Base-by-base conservation (phyloP, 2,888 invertebrate genomes). In the Epistrophella euchroma region DNA sequence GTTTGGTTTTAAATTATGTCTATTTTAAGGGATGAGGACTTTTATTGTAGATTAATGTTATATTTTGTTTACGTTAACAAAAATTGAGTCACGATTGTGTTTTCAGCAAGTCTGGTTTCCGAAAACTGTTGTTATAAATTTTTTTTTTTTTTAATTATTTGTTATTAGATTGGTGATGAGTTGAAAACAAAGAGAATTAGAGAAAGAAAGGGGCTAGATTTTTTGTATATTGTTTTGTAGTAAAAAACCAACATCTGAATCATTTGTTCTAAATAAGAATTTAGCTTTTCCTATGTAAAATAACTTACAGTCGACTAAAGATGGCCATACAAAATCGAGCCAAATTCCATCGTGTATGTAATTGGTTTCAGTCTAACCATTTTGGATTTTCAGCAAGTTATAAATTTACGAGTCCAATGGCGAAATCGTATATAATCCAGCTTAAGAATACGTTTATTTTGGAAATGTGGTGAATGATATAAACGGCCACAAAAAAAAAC, bases 1-100 rank as follows among this genome's bases (percentile, higher is more conserved):
- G 72, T 76, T 76, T 84, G 74, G 47, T 75, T 82, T 82, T 56
- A 22, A 25, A 50, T 76, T 22, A 40, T 83, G 17, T 37, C 22
- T 64, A 37, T 52, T 52, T 52, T 52, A 45, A 43, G 37, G 52
- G 55, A 68, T 50, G 74, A 62, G 77, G 66, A 76, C 55, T 70
- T 73, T 19, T 19, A 35, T 25, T 55, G 15, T 17, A 55, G 28
- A 73, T 74, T 62, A 37, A 19, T 25, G n/a, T 15, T 28, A 28
- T 43, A 4, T 35, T 25, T 45, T 43, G 17, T 1, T n/a, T 43
- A 45, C 45, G 28, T 17, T 40, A 22, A 56, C 17, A 32, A 32
- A 35, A 56, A 56, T 56, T 56, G 56, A 56, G 32, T 56, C 32
- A 56, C 56, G 11, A 32, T 56, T 35, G 32, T 17, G 56, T 56